These are phyloP conservation scores for Hermodice carunculata DNA, from an alignment of 2,888 invertebrate species.

Conservation along the genomic window DNA sequence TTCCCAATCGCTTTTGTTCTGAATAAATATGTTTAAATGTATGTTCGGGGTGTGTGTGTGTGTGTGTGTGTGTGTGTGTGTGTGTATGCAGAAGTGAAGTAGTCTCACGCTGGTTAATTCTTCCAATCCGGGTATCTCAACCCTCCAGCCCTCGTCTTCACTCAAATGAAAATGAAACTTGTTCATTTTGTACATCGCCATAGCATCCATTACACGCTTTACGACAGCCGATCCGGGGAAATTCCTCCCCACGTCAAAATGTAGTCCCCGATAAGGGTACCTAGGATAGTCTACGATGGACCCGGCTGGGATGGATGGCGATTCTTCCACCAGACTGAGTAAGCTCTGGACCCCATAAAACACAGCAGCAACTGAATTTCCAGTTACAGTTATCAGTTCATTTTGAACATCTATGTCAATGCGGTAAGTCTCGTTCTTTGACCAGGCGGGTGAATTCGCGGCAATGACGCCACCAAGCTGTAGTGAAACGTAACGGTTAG, in stretches of 20 bases:
- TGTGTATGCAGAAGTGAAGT: too few species aligned
- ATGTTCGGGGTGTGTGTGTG: too few species aligned
- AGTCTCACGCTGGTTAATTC: too few species aligned
- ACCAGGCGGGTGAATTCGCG: too few species aligned
- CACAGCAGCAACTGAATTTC: not conserved
- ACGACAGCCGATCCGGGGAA: conserved; percentile 1
- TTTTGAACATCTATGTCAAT: not conserved
- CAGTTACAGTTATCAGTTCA: conserved; percentile 6
- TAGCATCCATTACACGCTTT: conserved; percentile 48
- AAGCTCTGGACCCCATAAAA: conserved; percentile 39
- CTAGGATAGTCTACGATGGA: conserved; percentile 29
- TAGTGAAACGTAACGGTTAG: too few species aligned
- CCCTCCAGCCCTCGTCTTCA: conserved; percentile 64
- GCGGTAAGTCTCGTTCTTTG: conserved; percentile 18
- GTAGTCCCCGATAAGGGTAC: conserved; percentile 12
- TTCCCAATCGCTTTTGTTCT: too few species aligned
- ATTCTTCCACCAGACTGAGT: conserved; percentile 15
- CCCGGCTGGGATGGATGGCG: not conserved
- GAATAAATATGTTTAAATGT: too few species aligned
- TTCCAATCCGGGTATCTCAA: conserved; percentile 47
- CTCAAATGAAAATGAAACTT: conserved; percentile 60
- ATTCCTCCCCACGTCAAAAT: conserved; percentile 17
- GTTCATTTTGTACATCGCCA: conserved; percentile 62
- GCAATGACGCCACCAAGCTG: too few species aligned
- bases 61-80: too few species aligned